Evolutionary conservation across 2,113 vertebrate genomes (phyloP).

Genomic region (Crotalus helleri): DNA sequence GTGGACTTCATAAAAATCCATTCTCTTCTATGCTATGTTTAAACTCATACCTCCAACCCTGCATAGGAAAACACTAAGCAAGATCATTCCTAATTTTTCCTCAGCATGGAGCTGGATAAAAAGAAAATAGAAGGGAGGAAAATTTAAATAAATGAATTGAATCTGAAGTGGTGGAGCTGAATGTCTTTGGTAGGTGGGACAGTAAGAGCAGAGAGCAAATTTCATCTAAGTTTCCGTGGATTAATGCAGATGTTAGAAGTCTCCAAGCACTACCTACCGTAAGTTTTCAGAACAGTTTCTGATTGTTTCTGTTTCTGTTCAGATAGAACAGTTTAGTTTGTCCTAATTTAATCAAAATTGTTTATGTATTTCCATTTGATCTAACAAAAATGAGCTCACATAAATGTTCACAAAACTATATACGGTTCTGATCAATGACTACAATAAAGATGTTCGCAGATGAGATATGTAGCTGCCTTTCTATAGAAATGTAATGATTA

Average conservation of each 20-base stretch:
- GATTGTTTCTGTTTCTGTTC: too few species aligned
- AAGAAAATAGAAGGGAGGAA: background rate
- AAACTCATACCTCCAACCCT: background rate
- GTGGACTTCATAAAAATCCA: background rate
- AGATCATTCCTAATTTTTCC: slow-evolving; percentile 15
- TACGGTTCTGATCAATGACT: background rate
- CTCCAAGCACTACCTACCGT: background rate
- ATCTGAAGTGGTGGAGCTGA: background rate
- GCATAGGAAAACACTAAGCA: background rate
- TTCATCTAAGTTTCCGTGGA: background rate
- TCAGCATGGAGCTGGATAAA: slow-evolving; percentile 9
- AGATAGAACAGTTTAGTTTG: background rate
- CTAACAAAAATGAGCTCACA: background rate
- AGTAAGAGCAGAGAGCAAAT: background rate
- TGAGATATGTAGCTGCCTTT: background rate
- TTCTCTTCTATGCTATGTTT: background rate
- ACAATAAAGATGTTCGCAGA: background rate
- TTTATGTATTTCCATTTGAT: background rate
- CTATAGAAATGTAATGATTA: background rate
- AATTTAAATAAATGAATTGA: slow-evolving; percentile 11
- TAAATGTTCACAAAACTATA: background rate
- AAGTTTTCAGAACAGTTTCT: background rate
- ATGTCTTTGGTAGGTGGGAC: background rate
- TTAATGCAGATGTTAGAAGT: background rate
- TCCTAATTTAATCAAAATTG: background rate